Evolutionary conservation across 1,140 invertebrate species (phyloP), one percentile per base, ranked within the genome.

Genomic region (Eriocheir sinensis): DNA sequence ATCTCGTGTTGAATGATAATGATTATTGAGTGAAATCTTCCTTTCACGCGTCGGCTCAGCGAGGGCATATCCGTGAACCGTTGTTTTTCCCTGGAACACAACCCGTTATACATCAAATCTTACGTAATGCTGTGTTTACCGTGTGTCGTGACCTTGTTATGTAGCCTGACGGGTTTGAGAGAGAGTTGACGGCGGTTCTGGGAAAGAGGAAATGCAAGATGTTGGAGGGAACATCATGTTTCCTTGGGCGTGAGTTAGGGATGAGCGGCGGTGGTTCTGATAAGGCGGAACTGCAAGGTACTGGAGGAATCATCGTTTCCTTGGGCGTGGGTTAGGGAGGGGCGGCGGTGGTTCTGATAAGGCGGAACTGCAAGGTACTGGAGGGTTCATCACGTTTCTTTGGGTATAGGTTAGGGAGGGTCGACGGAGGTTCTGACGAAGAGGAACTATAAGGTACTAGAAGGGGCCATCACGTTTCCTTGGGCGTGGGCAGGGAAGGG

Each of bases 111-210:
- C n/a, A n/a, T 21, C 21, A n/a, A n/a, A n/a, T n/a, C 21, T 72
- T 72, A 72, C 60, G 60, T 72, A 72, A 72, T n/a, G n/a, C 60
- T 21, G 60, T n/a, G n/a, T n/a, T n/a, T n/a, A n/a, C n/a, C n/a
- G n/a, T 72, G 60, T 21, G 60, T 72, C 60, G 60, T 72, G 60
- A 72, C 60, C 27, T n/a, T 72, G 60, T 72, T 72, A 2, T 21
- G 27, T n/a, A n/a, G 60, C 60, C 60, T 72, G 60, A 21, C 60
- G 21, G 27, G n/a, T n/a, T n/a, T n/a, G n/a, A n/a, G 60, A 72
- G 21, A 0, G 21, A 1, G 8, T 8, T 4, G 27, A 21, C 21
- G 17, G 12, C 21, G 60, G 0, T 3, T 27, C 60, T 4, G 17
- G 6, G 4, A n/a, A 72, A n/a, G 60, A 72, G n/a, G 60, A 72